Evolutionary conservation across 2,113 vertebrate species (phyloP), one percentile per base, ranked within the genome.

Genomic region (Alligator sinensis): DNA sequence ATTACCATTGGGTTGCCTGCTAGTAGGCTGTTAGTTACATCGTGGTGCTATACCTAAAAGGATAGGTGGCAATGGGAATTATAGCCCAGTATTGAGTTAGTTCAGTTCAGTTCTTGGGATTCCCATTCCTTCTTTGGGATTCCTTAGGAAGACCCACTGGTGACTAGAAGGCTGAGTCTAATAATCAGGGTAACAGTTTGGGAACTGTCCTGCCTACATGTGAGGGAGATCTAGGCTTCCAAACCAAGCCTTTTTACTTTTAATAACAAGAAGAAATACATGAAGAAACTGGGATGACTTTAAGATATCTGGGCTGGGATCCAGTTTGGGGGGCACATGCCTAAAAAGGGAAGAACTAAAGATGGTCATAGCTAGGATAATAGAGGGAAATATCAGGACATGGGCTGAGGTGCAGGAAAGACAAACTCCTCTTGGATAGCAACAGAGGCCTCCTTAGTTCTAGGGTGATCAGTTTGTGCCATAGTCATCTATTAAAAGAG

Each of bases 191-290:
- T 27, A 28, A 22, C 15, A 74, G 34, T 7, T 16, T 47, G 47
- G 47, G 47, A 47, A 47, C 47, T 47, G 47, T 47, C 47, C 0
- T 0, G 74, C 5, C 11, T 11, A 3, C 4, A 38, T 30, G 18
- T 0, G 47, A 82, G 6, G 1, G 61, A 80, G 21, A 47, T 47
- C 47, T 47, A 9, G 47, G 47, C 47, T 47, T 47, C 47, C 47
- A 47, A 47, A 47, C 47, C 47, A 47, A 47, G 47, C 47, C 8
- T 47, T 47, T 47, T 47, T 47, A 47, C 47, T 47, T 47, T 47
- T 47, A 47, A 47, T 47, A 47, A 3, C 47, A 47, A 47, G 47
- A 47, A 47, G 8, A 47, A 47, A 47, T 47, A 47, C 47, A 47
- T 47, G 47, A 47, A 47, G 47, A 47, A n/a, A 77, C 38, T 8